A percentile compares a stretch with the other conserved stretches of the same genome.
Conservation (phyloP, 2,888 invertebrate genomes). For the Drosophila yooni region DNA sequence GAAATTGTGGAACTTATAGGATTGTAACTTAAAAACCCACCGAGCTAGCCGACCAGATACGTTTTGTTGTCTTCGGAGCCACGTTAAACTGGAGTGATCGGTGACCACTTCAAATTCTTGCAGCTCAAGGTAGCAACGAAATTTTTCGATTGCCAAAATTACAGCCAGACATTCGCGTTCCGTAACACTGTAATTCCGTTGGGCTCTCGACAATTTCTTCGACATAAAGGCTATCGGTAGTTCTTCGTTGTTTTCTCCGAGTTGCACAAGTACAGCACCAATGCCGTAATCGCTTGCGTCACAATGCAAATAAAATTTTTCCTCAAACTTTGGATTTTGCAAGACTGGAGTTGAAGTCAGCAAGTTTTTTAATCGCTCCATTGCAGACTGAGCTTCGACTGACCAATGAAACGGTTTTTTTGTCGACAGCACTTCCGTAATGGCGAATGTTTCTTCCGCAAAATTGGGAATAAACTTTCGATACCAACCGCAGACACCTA, state of each 20-base stretch:
- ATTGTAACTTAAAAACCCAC: conserved; percentile 2
- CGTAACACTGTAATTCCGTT: background rate
- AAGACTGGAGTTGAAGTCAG: too few relatives aligned
- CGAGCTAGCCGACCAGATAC: conserved; percentile 9
- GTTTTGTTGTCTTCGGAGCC: conserved; percentile 13
- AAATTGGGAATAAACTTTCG: too few relatives aligned
- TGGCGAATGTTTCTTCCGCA: too few relatives aligned
- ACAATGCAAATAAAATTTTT: too few relatives aligned
- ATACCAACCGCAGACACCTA: too few relatives aligned
- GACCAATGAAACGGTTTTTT: too few relatives aligned
- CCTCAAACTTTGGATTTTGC: too few relatives aligned
- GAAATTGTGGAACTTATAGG: too few relatives aligned
- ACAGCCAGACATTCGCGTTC: background rate
- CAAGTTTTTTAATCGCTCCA: too few relatives aligned
- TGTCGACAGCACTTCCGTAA: too few relatives aligned
- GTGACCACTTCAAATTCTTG: conserved; percentile 28
- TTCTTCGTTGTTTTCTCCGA: background rate
- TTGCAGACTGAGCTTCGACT: too few relatives aligned
- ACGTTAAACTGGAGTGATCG: conserved; percentile 1
- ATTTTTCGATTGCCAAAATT: conserved; percentile 1
- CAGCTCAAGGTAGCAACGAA: conserved; percentile 9
- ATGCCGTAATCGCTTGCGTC: conserved; percentile 17
- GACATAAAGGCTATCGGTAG: background rate
- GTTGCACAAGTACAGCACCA: conserved; percentile 10
- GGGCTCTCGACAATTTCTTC: background rate